phyloP scores from a whole-genome alignment of 2,888 invertebrate genomes.

The Chirona hameri region DNA sequence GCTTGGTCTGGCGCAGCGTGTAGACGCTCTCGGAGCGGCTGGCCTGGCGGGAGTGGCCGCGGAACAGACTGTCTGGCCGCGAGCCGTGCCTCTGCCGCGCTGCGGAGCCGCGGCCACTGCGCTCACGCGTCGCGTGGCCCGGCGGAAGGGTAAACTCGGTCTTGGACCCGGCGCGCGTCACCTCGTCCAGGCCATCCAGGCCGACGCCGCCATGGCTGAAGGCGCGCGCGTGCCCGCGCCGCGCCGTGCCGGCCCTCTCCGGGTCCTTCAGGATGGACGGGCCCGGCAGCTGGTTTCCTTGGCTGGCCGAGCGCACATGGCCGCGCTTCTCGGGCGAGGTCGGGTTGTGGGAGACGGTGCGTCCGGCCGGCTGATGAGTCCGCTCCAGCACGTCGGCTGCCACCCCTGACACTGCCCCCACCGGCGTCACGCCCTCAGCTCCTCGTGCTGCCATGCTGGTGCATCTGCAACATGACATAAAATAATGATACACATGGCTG shows the following conservation, averaged over 20 bases:
- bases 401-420: neutral
- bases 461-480: neutral
- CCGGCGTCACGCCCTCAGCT: neutral
- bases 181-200: slow-evolving; percentile 56
- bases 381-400: neutral
- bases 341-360: slow-evolving; percentile 26
- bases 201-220: slow-evolving; percentile 83
- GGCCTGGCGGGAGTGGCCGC: slow-evolving; percentile 77
- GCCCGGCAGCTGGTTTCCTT: slow-evolving; percentile 24
- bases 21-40: slow-evolving; percentile 86
- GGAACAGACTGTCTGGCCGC: slow-evolving; percentile 3
- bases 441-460: neutral
- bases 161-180: slow-evolving; percentile 74
- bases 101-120: slow-evolving; percentile 30
- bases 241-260: slow-evolving; percentile 56
- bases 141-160: slow-evolving; percentile 86
- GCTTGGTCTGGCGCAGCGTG: slow-evolving; percentile 67
- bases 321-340: slow-evolving; percentile 13
- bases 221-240: slow-evolving; percentile 71
- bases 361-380: neutral
- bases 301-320: slow-evolving; percentile 23
- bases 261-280: slow-evolving; percentile 30
- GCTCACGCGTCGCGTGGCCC: slow-evolving; percentile 67
- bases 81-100: neutral
- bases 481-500: too few species aligned